Base-by-base conservation (phyloP, 2,888 invertebrate species). In the Drosophila flavopinicola region DNA sequence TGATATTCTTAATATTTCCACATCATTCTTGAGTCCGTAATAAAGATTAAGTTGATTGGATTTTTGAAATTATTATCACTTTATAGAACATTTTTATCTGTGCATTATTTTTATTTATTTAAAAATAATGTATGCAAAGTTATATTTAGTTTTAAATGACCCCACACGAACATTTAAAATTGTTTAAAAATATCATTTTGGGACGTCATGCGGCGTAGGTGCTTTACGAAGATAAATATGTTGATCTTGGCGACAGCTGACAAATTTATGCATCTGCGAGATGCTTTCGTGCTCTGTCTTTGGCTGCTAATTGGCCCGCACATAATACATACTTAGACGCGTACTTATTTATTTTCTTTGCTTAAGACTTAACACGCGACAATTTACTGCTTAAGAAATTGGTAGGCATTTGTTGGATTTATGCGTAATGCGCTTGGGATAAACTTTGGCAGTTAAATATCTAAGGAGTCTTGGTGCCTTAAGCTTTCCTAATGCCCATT, bases 221-320 rank as follows among this genome's bases (percentile, higher is more conserved):
- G 82, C 52, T 48, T 11, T 41, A 17, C 35, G 42, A 38, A 42
- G 58, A 59, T 23, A 59, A 66, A 67, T 54, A 17, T 29, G 68
- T 44, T 63, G 52, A 82, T 61, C 71, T 57, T 59, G 73, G 30
- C 56, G 83, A 76, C 87, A 82, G 65, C 30, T 75, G 73, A 75
- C 71, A 72, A 85, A 84, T 84, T 84, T 87, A 87, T 84, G 85
- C 66, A 67, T 67, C 59, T 61, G 47, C 15, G 30, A 58, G 56
- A 41, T 47, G 51, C 52, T 49, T 70, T 30, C 39, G 51, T 53
- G 53, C 38, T 44, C 30, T 44, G 33, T 24, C 47, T 39, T 20
- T 41, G 48, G 38, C 47, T 42, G 70, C 75, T 83, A 85, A 80
- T 85, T 82, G 67, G 66, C 45, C 57, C 29, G 53, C 44, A 59